A percentile compares a stretch with the other conserved stretches of the same genome.
Evolutionary conservation across 2,888 invertebrate species (phyloP).

Genomic region (Notocelia uddmanniana): DNA sequence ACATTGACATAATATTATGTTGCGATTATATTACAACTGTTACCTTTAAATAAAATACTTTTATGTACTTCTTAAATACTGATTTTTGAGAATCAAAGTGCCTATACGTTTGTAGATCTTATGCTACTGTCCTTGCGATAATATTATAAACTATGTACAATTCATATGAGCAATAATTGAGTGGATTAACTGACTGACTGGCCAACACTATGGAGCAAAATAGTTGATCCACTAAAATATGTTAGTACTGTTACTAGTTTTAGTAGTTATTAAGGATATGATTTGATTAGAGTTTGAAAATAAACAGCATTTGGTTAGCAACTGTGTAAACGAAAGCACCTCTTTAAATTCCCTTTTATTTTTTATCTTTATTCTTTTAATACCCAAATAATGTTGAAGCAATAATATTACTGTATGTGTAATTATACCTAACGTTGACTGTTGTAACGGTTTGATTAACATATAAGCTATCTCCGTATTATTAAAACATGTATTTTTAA

Average conservation of each 20-base stretch:
- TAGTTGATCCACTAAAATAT: background rate
- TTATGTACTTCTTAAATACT: background rate
- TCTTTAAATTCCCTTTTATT: background rate
- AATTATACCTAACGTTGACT: background rate
- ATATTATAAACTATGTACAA: background rate
- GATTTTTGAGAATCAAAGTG: background rate
- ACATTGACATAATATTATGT: background rate
- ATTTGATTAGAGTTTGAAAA: background rate
- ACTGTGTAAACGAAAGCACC: background rate
- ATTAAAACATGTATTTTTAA: slow-evolving; percentile 1
- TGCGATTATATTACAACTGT: background rate
- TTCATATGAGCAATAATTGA: background rate
- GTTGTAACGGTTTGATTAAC: background rate
- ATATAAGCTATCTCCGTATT: background rate
- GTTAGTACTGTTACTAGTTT: slow-evolving; percentile 7
- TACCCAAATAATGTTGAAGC: slow-evolving; percentile 7
- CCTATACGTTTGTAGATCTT: slow-evolving; percentile 12
- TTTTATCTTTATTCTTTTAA: slow-evolving; percentile 10
- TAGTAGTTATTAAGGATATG: background rate
- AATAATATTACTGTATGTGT: background rate
- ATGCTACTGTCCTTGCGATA: background rate
- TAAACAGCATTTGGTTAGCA: background rate
- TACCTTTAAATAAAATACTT: background rate
- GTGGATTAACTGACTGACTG: slow-evolving; percentile 23
- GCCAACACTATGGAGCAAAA: background rate